Base-by-base conservation (phyloP, 2,113 vertebrate species). In the Porphyrio hochstetteri region DNA sequence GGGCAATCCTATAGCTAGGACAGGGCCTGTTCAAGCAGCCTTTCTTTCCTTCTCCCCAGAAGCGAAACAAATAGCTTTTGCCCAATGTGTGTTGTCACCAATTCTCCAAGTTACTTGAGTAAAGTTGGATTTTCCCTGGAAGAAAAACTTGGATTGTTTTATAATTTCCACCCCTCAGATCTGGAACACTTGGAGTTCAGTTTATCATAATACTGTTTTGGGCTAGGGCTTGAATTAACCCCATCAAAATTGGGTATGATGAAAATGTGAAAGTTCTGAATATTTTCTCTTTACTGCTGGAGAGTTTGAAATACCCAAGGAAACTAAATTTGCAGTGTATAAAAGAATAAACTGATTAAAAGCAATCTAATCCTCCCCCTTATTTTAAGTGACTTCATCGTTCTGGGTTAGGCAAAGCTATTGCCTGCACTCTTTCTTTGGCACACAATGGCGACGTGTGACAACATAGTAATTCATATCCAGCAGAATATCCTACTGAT, bases 191-290 rank as follows among this genome's bases (percentile, higher is more conserved):
- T 88, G 44, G 38, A 85, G 23, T 61, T 87, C 44, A 50, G 28
- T 83, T 86, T 88, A 63, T 93, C n/a, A 76, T 81, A 25, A 40
- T 94, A 70, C 33, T 95, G 36, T 74, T 79, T 85, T 67, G 93
- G 90, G 23, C 50, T 69, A 12, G 72, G 60, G 21, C 21, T 86
- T 88, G 21, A 3, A 24, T 77, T 88, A 78, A 83, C 76, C 36
- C 33, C 70, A 50, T 81, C 52, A 81, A 46, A 88, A 81, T 36
- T 40, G n/a, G 19, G 40, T 13, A 63, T 71, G 68, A 68, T 52
- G 33, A 61, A 85, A 74, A 40, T 28, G 27, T 74, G 44, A 65
- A n/a, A 60, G 56, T 74, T 68, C 56, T 87, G 44, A 36, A 0
- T 86, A 35, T 55, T 56, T 53, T 82, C 42, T 56, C 17, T 72